Percentiles rank a stretch among this genome's conserved stretches.
phyloP scores from a whole-genome alignment of 1,140 invertebrate genomes.

The Steinernema khuongi region DNA sequence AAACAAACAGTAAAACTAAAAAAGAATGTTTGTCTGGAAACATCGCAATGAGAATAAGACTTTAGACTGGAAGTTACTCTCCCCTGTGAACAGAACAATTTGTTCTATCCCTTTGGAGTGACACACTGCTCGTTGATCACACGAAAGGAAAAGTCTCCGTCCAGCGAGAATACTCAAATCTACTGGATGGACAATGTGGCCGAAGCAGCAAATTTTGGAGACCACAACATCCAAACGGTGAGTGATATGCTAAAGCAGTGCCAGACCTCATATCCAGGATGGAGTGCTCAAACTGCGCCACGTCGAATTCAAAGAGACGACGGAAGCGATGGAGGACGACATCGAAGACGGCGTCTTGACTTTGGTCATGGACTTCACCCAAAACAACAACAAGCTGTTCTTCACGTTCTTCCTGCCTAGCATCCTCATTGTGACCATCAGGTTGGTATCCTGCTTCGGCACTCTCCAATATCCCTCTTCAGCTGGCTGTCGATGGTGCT shows the following conservation, averaged over 20 bases:
- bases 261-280: neutral
- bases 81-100: neutral
- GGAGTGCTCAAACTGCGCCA: neutral
- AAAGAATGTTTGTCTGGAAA: no score
- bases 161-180: neutral
- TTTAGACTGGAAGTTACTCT: conserved; percentile 7
- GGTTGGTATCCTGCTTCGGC: neutral
- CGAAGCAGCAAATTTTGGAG: neutral
- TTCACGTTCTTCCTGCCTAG: neutral
- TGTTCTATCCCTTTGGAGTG: neutral
- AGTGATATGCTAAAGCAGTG: neutral
- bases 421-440: neutral
- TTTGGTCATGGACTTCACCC: neutral
- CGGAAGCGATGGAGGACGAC: neutral
- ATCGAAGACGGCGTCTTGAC: neutral
- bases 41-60: neutral
- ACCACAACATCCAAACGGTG: neutral
- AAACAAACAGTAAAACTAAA: no score
- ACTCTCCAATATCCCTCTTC: neutral
- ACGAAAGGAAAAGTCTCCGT: neutral
- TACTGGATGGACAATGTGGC: neutral
- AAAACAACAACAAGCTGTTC: conserved; percentile 10
- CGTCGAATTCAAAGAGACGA: neutral
- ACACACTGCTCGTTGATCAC: neutral
- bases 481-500: conserved; percentile 2